A percentile compares a stretch with the other conserved stretches of the same genome.
phyloP scores from a whole-genome alignment of 2,113 vertebrate genomes.

The Gobiocypris rarus region DNA sequence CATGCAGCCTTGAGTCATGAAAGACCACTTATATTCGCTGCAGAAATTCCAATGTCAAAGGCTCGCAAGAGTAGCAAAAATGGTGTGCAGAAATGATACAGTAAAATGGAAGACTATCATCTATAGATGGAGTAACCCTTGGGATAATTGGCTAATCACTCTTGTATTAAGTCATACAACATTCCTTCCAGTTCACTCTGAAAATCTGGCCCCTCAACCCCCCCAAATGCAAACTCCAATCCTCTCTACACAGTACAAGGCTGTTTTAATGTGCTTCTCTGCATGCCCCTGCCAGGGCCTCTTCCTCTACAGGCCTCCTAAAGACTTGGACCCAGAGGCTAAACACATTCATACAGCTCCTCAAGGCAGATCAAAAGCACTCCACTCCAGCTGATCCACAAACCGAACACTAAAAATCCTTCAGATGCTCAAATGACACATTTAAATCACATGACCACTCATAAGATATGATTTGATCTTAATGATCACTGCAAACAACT shows the following conservation, averaged over 20 bases:
- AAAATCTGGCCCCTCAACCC: slow-evolving; percentile 6
- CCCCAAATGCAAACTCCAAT: background rate
- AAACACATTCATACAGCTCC: slow-evolving; percentile 26
- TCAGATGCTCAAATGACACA: background rate
- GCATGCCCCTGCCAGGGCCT: slow-evolving; percentile 65
- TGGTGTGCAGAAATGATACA: background rate
- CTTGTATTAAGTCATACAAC: slow-evolving; percentile 15
- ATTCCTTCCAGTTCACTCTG: slow-evolving; percentile 9
- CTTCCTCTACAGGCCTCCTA: slow-evolving; percentile 65
- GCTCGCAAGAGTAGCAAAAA: background rate
- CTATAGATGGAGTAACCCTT: background rate
- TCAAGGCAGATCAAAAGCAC: slow-evolving; percentile 39
- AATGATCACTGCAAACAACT: background rate
- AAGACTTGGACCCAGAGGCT: slow-evolving; percentile 54
- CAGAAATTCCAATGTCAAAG: background rate
- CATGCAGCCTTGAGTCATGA: background rate
- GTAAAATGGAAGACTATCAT: background rate
- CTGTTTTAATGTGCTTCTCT: slow-evolving; percentile 33
- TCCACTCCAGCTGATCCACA: background rate
- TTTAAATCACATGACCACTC: slow-evolving; percentile 10
- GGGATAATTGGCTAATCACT: background rate
- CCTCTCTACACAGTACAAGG: slow-evolving; percentile 12
- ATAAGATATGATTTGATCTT: background rate
- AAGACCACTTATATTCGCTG: background rate
- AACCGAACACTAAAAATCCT: background rate